A percentile compares a stretch with the other conserved stretches of the same genome.
Conservation (phyloP, 2,113 vertebrate species). For the Alces alces region DNA sequence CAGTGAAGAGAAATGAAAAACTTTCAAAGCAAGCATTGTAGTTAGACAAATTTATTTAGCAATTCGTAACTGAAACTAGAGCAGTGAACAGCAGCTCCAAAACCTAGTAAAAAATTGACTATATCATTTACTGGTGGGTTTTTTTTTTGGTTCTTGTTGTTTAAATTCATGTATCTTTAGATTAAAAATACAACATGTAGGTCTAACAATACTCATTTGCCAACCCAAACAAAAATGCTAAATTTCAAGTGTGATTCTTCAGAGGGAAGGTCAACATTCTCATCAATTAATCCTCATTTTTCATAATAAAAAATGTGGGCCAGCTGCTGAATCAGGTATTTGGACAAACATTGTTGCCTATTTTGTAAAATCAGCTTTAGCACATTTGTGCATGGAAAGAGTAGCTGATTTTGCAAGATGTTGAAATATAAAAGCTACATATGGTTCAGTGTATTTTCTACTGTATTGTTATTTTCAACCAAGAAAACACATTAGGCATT, state of each 20-base stretch:
- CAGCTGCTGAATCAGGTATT: conserved; percentile 73
- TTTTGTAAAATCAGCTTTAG: conserved; percentile 73
- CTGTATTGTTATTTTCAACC: conserved; percentile 58
- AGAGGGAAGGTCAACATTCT: conserved; percentile 63
- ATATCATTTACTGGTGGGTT: background rate
- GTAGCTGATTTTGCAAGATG: conserved; percentile 75
- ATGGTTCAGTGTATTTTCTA: conserved; percentile 47
- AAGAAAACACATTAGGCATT: conserved; percentile 39
- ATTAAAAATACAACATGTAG: conserved; percentile 24
- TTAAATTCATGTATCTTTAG: conserved; percentile 25
- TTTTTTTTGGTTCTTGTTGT: background rate
- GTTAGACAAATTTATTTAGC: background rate
- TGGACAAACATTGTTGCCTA: conserved; percentile 61
- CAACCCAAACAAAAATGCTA: conserved; percentile 43
- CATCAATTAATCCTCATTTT: conserved; percentile 70
- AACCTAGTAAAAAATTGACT: background rate
- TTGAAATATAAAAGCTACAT: conserved; percentile 54
- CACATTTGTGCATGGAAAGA: conserved; percentile 63
- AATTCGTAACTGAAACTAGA: conserved; percentile 7
- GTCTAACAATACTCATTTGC: background rate
- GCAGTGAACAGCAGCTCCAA: background rate
- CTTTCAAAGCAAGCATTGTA: conserved; percentile 16
- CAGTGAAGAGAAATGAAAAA: conserved; percentile 2
- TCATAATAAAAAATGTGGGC: conserved; percentile 64
- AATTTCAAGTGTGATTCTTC: conserved; percentile 25